Percentiles rank a stretch among this genome's conserved stretches.
Evolutionary conservation across 2,113 vertebrate species (phyloP).

Genomic region (Apteryx owenii): DNA sequence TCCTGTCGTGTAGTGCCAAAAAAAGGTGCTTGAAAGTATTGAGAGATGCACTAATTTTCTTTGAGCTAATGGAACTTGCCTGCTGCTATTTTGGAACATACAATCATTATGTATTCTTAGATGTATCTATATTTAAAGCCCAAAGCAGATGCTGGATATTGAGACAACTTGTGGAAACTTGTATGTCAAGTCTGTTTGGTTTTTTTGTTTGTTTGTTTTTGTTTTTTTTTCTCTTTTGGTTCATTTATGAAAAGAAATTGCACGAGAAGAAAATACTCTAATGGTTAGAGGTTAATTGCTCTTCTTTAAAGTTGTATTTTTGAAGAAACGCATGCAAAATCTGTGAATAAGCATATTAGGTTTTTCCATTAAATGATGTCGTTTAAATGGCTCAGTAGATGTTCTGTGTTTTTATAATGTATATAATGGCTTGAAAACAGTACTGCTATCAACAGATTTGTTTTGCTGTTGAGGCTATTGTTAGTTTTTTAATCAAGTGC

Average conservation of each 20-base stretch:
- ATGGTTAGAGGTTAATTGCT: neutral
- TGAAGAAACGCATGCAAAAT: neutral
- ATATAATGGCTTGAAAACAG: neutral
- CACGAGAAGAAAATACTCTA: neutral
- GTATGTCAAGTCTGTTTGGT: neutral
- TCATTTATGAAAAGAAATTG: neutral
- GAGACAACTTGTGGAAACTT: slow-evolving; percentile 28
- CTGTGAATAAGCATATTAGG: neutral
- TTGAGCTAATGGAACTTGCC: slow-evolving; percentile 61
- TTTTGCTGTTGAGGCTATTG: neutral
- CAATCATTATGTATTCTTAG: slow-evolving; percentile 36
- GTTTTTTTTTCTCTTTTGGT: neutral
- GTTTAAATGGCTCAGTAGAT: neutral
- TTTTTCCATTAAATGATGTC: neutral
- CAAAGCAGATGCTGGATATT: slow-evolving; percentile 48
- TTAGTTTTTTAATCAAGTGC: neutral
- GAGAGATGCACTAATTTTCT: slow-evolving; percentile 37
- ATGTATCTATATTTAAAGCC: slow-evolving; percentile 51
- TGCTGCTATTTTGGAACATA: slow-evolving; percentile 56
- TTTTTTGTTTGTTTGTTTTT: neutral
- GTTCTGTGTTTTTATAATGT: neutral
- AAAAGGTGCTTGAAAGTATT: slow-evolving; percentile 30
- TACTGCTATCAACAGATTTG: neutral
- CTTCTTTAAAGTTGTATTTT: neutral
- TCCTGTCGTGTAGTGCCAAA: slow-evolving; percentile 33